phyloP scores from a whole-genome alignment of 2,113 vertebrate genomes.

The Eudyptes chrysolophus region DNA sequence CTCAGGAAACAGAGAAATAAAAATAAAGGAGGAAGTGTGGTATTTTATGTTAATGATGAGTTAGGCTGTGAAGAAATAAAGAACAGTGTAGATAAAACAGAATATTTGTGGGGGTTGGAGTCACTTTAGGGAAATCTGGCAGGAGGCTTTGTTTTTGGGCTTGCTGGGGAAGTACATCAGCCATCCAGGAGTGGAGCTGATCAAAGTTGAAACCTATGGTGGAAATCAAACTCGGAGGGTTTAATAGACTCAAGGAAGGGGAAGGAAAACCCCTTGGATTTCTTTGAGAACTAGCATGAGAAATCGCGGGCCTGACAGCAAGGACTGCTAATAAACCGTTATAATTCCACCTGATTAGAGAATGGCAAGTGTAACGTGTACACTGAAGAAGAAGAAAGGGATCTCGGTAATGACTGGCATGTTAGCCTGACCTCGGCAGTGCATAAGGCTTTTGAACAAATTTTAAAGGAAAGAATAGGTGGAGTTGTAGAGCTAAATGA shows the following conservation, averaged over 20 bases:
- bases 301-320: not conserved
- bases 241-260: not conserved
- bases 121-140: not conserved
- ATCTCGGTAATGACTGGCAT: slow-evolving; percentile 42
- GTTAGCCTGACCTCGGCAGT: slow-evolving; percentile 51
- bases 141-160: not conserved
- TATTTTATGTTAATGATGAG: not conserved
- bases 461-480: slow-evolving; percentile 47
- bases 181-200: not conserved
- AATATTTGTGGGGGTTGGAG: not conserved
- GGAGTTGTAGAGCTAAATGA: slow-evolving; percentile 7
- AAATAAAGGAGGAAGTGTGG: not conserved
- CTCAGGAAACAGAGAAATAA: not conserved
- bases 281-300: slow-evolving; percentile 39
- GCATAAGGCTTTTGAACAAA: slow-evolving; percentile 51
- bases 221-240: not conserved
- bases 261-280: not conserved
- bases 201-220: not conserved
- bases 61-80: not conserved
- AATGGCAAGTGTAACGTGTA: slow-evolving; percentile 16
- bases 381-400: slow-evolving; percentile 48
- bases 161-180: not conserved
- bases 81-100: not conserved
- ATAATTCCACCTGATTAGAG: slow-evolving; percentile 61
- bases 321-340: slow-evolving; percentile 49